Evolutionary conservation across 2,797 vertebrate genomes (phyloP).

Genomic region (Channallabes apus): DNA sequence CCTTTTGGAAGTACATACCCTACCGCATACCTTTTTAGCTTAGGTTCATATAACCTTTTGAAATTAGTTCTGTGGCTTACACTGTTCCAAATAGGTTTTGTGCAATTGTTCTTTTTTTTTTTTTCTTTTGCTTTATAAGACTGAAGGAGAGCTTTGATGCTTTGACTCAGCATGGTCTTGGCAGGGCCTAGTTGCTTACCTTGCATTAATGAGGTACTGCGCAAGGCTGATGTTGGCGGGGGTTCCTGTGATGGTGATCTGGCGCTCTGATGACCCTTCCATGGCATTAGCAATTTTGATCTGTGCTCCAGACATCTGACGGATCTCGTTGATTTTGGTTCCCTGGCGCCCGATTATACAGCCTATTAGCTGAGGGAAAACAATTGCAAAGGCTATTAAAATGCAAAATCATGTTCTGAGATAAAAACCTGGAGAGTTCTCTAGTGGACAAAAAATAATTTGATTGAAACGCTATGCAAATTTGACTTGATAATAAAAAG

Average conservation of each 20-base stretch:
- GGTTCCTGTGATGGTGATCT: conserved; percentile 97
- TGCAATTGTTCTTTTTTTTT: background rate
- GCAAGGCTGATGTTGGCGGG: conserved; percentile 98
- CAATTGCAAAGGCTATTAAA: conserved; percentile 62
- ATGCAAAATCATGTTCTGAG: conserved; percentile 38
- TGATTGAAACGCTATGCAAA: background rate
- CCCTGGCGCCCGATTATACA: conserved; percentile 98
- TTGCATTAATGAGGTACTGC: conserved; percentile 98
- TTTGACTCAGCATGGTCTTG: conserved; percentile 16
- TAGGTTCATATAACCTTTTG: background rate
- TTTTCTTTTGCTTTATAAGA: conserved; percentile 13
- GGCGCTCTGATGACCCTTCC: conserved; percentile 94
- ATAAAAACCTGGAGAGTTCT: conserved; percentile 48
- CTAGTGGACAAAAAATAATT: background rate
- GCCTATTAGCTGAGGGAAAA: conserved; percentile 89
- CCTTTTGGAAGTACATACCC: background rate
- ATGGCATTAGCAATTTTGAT: conserved; percentile 98
- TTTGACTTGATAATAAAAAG: background rate
- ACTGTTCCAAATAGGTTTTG: background rate
- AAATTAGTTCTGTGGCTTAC: background rate
- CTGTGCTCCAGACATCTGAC: conserved; percentile 98
- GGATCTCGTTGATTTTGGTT: conserved; percentile 99
- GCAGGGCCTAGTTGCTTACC: conserved; percentile 70
- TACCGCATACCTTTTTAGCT: background rate
- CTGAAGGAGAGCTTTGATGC: background rate